Evolutionary conservation across 2,888 invertebrate genomes (phyloP), one percentile per base, ranked within the genome.

Genomic region (Dicyrtomina minuta): DNA sequence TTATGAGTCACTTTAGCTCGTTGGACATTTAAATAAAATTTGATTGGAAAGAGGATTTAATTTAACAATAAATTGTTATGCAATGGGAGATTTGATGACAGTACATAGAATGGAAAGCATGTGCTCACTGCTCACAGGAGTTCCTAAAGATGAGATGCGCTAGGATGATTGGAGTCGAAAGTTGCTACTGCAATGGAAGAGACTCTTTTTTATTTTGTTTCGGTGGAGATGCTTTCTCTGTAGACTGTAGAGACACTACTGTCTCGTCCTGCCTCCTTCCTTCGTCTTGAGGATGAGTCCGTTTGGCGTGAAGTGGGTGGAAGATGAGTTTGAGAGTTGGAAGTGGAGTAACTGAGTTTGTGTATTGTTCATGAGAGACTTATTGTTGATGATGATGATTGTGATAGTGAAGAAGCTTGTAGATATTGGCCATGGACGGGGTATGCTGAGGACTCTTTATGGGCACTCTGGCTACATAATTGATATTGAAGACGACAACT

Each of bases 401-500:
- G 20, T 20, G 58, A 58, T 12, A 20, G 58, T 12, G 13, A 41
- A 15, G 41, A 41, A 27, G 41, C 6, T 17, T 33, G 33, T 33
- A 33, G 33, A 33, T n/a, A 20, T 41, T 20, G 41, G 17, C 1
- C 41, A 39, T 20, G 58, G 41, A 41, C 10, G 22, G 55, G 55
- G n/a, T 1, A 41, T 33, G 58, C n/a, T 41, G 22, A 58, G 41
- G 58, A 41, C 56, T 56, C 58, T 17, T 58, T 58, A 58, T 58
- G 58, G 58, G 58, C 20, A 58, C 41, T 58, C 41, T 58, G 41
- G 22, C 58, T 58, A 20, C 58, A 58, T 58, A 58, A 56, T 56
- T 56, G 58, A 58, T 58, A 58, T 58, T 58, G 58, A 58, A 58
- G 58, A 58, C 58, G 58, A 58, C 58, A 58, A 39, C 58, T 58